These are phyloP conservation scores for Anguilla japonica DNA, from an alignment of 2,113 vertebrate species.

Conservation along the genomic window DNA sequence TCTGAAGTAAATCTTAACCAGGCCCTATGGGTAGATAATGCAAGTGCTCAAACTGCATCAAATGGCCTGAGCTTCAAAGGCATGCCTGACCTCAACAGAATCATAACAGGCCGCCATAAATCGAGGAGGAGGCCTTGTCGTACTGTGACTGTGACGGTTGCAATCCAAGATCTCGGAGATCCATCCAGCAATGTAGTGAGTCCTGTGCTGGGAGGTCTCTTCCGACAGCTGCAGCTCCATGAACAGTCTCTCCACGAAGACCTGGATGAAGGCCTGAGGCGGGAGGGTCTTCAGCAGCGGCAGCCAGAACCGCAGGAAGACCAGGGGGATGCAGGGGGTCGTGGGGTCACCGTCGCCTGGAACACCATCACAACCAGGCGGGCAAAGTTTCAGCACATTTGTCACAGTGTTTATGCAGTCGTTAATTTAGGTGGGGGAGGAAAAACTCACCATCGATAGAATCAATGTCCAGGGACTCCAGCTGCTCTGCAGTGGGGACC, in stretches of 20 bases:
- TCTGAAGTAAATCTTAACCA: neutral
- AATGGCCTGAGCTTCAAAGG: neutral
- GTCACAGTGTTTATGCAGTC: neutral
- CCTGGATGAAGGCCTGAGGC: conserved; percentile 75
- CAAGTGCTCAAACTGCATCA: neutral
- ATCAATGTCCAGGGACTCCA: conserved; percentile 78
- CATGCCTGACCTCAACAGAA: neutral
- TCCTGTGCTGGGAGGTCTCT: conserved; percentile 60
- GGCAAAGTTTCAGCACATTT: neutral
- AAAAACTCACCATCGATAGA: conserved; percentile 63
- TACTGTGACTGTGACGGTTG: conserved; percentile 71
- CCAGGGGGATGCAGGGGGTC: conserved; percentile 65
- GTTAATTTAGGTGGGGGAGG: neutral
- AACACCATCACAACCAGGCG: neutral
- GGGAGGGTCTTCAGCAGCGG: conserved; percentile 82
- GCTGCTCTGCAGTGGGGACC: conserved; percentile 83
- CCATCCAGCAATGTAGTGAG: conserved; percentile 83
- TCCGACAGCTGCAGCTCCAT: conserved; percentile 71
- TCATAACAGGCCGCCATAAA: neutral
- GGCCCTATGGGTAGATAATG: neutral
- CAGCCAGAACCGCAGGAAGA: conserved; percentile 86
- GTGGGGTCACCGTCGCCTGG: conserved; percentile 8
- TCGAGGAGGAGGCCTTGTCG: neutral
- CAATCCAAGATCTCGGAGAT: conserved; percentile 80
- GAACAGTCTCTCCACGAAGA: conserved; percentile 85